Evolutionary conservation across 2,113 vertebrate species (phyloP).

Genomic region (Pangasianodon gigas): DNA sequence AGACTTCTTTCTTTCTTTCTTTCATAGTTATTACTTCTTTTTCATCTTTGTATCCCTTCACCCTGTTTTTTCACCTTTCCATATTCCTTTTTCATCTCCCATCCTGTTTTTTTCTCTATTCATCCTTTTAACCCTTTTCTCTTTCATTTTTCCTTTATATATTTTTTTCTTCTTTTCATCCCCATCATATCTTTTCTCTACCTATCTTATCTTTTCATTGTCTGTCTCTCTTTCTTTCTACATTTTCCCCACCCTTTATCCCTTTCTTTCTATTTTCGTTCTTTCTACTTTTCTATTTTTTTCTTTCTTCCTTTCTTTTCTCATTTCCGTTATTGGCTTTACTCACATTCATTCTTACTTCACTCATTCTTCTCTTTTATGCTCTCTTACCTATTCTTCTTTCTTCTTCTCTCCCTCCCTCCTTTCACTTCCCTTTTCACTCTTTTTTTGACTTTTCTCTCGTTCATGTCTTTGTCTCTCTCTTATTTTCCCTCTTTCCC

Average conservation of each 20-base stretch:
- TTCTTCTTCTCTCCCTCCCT: not conserved
- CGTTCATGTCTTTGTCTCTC: not conserved
- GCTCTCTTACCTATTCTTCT: not conserved
- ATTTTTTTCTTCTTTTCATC: too few relatives aligned
- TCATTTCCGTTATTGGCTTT: not conserved
- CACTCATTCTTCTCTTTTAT: not conserved
- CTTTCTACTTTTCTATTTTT: not conserved
- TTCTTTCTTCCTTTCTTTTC: not conserved
- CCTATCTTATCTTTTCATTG: not conserved
- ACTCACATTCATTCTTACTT: not conserved
- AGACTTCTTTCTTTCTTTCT: not conserved
- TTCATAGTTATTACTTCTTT: not conserved
- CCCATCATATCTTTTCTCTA: too few relatives aligned
- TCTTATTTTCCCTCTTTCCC: not conserved
- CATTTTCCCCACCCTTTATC: not conserved
- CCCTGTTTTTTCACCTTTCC: too few relatives aligned
- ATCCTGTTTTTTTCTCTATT: too few relatives aligned
- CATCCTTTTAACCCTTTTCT: too few relatives aligned
- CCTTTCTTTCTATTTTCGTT: not conserved
- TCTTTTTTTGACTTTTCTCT: not conserved
- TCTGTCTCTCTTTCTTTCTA: not conserved
- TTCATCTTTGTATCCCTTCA: too few relatives aligned
- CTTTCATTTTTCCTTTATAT: not conserved
- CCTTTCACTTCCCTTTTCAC: not conserved
- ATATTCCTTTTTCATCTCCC: too few relatives aligned